Evolutionary conservation across 2,113 vertebrate genomes (phyloP), one percentile per base, ranked within the genome.

Genomic region (Neotoma lepida): DNA sequence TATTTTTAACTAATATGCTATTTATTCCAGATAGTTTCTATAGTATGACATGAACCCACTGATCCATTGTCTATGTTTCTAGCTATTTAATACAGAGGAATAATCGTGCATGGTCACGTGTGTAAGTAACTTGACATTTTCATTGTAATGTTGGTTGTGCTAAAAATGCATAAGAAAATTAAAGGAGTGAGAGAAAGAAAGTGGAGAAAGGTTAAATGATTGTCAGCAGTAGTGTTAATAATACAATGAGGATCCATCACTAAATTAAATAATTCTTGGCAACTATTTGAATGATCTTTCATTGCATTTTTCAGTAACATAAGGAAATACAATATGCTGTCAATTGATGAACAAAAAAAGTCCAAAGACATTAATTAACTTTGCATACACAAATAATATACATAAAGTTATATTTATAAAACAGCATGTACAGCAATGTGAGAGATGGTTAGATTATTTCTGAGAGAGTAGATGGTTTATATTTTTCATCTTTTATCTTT

Each of bases 401-500:
- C 20, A 24, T 61, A 17, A 61, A 41, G 24, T 26, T 41, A 10
- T 30, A 41, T 61, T 30, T 61, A 28, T n/a, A 70, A 64, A 93
- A 89, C 49, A 4, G n/a, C n/a, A n/a, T 33, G 18, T 28, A 90
- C 1, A 64, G 0, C 35, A 35, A 89, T 35, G 18, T 74, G 10
- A 17, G 84, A 82, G 6, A 35, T 71, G 24, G 17, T 49, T 49
- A 84, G 86, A 24, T 70, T 87, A 89, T 87, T 74, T 96, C 9
- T 92, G 58, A 28, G 4, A 68, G 73, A 4, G 6, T 66, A 92
- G 12, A 4, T 28, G 70, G 73, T 80, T 85, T 84, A 39, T 73
- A 46, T 89, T 93, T 78, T 94, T 80, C 9, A 39, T 66, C 61
- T 89, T 76, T 74, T 44, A 66, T 51, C 17, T 70, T 94, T 94